Evolutionary conservation across 2,113 vertebrate genomes (phyloP), one percentile per base, ranked within the genome.

Genomic region (Triplophysa rosa): DNA sequence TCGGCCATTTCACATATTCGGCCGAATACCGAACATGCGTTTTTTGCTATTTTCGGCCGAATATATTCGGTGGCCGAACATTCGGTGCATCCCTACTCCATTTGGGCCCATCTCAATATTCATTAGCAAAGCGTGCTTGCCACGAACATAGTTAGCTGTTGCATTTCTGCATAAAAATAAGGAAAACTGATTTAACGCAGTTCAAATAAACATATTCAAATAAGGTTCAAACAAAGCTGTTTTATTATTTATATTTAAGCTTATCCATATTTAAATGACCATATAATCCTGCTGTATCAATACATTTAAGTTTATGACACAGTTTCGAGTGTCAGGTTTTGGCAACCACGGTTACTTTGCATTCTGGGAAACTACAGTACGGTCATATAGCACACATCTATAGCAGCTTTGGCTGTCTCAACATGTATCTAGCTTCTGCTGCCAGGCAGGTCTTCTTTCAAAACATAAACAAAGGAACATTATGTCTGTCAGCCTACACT

Each of bases 381-480:
- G 7, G 54, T 69, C 37, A 26, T 61, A 45, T 13, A 62, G 26
- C 63, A 33, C 62, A 19, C 47, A 54, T 62, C 40, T 78, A 58
- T 19, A 8, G 64, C 79, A 61, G 59, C 23, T 40, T 40, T 69
- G 40, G 42, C 68, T 73, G 81, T 66, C 52, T 59, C 29, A 19
- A 83, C 81, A 63, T 49, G 81, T 13, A 47, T 59, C 63, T n/a
- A 42, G 69, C 13, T 19, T 13, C 47, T 52, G 16, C 52, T 74
- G 37, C 61, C 58, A 78, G 81, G 69, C 54, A 67, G 56, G 59
- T 65, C 69, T 42, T 70, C 67, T 52, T 67, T 63, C 84, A 83
- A 78, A 79, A 73, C 81, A 83, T 85, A 81, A 85, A 85, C 78
- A 80, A 66, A 58, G 79, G 64, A 78, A 85, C 81, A 80, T 85